A percentile compares a stretch with the other conserved stretches of the same genome.
These are phyloP conservation scores for Dendrolimus punctatus DNA, from an alignment of 1,140 invertebrate genomes.

Conservation along the genomic window DNA sequence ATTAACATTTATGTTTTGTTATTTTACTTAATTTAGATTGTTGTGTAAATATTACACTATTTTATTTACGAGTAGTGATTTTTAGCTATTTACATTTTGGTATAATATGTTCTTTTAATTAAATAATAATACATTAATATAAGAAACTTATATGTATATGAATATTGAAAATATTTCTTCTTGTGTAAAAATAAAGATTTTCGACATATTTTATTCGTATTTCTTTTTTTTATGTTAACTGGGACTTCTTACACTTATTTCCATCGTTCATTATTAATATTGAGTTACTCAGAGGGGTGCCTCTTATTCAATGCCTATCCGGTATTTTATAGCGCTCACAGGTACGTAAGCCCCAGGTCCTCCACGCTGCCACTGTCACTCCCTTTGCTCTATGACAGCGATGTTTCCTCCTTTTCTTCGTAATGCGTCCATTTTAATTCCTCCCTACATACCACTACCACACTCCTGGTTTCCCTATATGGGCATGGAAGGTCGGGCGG, in stretches of 20 bases:
- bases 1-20: constrained; percentile 48
- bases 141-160: constrained; percentile 13
- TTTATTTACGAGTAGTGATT: constrained; percentile 41
- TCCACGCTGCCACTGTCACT: no score
- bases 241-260: no score
- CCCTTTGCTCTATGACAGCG: no score
- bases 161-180: constrained; percentile 45
- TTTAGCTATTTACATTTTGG: constrained; percentile 30
- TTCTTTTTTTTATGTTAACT: neutral
- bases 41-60: constrained; percentile 61
- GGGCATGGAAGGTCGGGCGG: no score
- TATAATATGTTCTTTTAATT: constrained; percentile 24
- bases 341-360: no score
- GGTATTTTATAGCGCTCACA: neutral
- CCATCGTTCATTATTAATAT: no score
- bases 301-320: neutral
- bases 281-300: no score
- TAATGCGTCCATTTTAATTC: no score
- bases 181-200: constrained; percentile 67
- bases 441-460: no score
- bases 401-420: no score
- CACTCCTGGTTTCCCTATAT: no score
- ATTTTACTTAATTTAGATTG: constrained; percentile 39
- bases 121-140: constrained; percentile 25
- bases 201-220: constrained; percentile 25